Evolutionary conservation across 2,797 vertebrate genomes (phyloP), one percentile per base, ranked within the genome.

Genomic region (Chanos chanos): DNA sequence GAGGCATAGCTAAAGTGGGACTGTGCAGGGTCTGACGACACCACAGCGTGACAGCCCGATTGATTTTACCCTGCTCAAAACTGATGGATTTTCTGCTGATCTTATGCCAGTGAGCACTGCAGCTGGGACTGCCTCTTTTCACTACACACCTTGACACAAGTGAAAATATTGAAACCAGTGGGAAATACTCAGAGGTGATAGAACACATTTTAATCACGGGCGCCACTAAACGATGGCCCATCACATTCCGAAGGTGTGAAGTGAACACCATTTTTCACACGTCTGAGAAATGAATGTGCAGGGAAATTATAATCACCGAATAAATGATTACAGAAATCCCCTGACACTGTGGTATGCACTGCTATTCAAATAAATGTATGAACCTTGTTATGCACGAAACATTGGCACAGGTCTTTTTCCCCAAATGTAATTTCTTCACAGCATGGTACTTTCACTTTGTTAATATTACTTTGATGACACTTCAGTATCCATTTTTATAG

Each of bases 31-130:
- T n/a, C 71, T 80, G 73, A 79, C 56, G 64, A 71, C 60, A 65
- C 62, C 71, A 76, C 68, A 74, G 73, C 44, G 44, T 80, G 77
- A 77, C 76, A 83, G 22, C 4, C 67, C 83, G 83, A 86, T 80
- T 74, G 79, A 85, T 86, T 75, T 43, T 68, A 67, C 61, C 59
- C 71, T 69, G 67, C 74, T 66, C 69, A 61, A 72, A 66, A 61
- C 54, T n/a, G 74, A 79, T 70, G 73, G 72, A 80, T 77, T 63
- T 61, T 78, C 68, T 77, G 72, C 72, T 81, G 78, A 82, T 69
- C 65, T 34, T 1, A 27, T 63, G 73, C 60, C 76, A 52, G 21
- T 37, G 68, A 52, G 24, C 36, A n/a, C 61, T 37, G 53, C 72
- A 69, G 66, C 51, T 67, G 61, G 24, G 47, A 37, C 62, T n/a